These are phyloP conservation scores for Stenolophus ochropezus DNA, from an alignment of 2,888 invertebrate species.

Conservation along the genomic window DNA sequence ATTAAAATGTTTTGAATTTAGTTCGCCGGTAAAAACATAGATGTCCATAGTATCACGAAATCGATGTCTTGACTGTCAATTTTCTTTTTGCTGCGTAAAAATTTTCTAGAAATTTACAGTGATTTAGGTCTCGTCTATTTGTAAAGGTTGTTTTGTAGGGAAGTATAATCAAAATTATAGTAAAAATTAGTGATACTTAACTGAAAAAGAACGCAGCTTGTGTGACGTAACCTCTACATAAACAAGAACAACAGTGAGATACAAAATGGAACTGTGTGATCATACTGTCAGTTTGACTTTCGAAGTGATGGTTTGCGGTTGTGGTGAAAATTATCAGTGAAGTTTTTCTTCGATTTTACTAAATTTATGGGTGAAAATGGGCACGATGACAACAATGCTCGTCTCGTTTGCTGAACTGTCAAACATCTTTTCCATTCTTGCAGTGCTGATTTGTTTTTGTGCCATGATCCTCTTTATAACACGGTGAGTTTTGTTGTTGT, in stretches of 20 bases:
- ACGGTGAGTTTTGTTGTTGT: conserved; percentile 73
- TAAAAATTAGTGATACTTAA: too few species aligned
- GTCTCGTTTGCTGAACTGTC: conserved; percentile 84
- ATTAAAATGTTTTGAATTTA: neutral
- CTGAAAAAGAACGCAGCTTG: conserved; percentile 2
- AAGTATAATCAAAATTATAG: too few species aligned
- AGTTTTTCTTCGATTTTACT: conserved; percentile 60
- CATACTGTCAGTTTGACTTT: conserved; percentile 52
- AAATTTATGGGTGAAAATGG: conserved; percentile 61
- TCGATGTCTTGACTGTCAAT: neutral
- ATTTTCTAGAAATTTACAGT: neutral
- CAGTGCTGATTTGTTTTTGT: conserved; percentile 83
- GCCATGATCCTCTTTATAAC: conserved; percentile 85
- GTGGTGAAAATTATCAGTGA: conserved; percentile 50
- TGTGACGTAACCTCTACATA: conserved; percentile 56
- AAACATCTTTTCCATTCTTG: conserved; percentile 85
- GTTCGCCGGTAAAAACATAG: too few species aligned
- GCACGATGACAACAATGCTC: conserved; percentile 77
- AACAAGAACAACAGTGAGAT: conserved; percentile 51
- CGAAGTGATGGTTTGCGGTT: conserved; percentile 52
- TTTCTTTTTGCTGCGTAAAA: neutral
- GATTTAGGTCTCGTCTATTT: too few species aligned
- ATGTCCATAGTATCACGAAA: neutral
- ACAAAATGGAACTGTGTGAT: conserved; percentile 53
- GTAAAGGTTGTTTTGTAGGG: too few species aligned